Conservation (phyloP, 2,113 vertebrate genomes). For the Dolichotis patagonum region DNA sequence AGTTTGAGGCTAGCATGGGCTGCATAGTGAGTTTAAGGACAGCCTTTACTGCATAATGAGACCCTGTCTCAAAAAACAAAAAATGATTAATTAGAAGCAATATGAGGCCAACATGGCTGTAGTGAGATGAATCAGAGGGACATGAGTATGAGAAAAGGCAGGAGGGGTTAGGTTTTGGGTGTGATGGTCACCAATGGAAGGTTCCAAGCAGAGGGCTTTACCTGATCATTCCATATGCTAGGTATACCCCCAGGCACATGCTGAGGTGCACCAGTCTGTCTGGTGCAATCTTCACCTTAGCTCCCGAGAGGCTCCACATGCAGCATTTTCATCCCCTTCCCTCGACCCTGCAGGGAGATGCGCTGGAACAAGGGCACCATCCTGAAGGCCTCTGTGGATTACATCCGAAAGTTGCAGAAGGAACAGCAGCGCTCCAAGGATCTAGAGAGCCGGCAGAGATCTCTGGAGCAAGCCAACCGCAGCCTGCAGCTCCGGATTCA, state of each 20-base stretch:
- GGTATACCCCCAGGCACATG: neutral
- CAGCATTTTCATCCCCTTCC: neutral
- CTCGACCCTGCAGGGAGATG: conserved; percentile 86
- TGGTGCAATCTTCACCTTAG: neutral
- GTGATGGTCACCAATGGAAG: neutral
- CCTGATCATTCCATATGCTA: neutral
- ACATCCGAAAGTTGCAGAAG: conserved; percentile 95
- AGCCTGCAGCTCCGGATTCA: conserved; percentile 90
- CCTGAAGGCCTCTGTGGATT: conserved; percentile 95
- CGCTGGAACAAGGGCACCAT: conserved; percentile 97
- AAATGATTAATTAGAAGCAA: neutral
- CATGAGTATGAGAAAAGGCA: neutral
- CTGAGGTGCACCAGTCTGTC: neutral
- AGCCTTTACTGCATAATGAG: neutral
- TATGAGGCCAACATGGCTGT: neutral
- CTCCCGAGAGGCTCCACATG: neutral
- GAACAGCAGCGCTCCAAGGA: conserved; percentile 92
- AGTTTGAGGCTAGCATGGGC: neutral
- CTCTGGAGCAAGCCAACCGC: conserved; percentile 91
- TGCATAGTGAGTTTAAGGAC: neutral
- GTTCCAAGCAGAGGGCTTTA: neutral
- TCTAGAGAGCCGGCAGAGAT: conserved; percentile 91
- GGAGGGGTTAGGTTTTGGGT: neutral
- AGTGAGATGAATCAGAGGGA: neutral
- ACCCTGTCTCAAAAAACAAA: neutral